Percentiles rank a stretch among this genome's conserved stretches.
These are phyloP conservation scores for Acromyrmex echinatior DNA, from an alignment of 1,140 invertebrate genomes.

Conservation along the genomic window DNA sequence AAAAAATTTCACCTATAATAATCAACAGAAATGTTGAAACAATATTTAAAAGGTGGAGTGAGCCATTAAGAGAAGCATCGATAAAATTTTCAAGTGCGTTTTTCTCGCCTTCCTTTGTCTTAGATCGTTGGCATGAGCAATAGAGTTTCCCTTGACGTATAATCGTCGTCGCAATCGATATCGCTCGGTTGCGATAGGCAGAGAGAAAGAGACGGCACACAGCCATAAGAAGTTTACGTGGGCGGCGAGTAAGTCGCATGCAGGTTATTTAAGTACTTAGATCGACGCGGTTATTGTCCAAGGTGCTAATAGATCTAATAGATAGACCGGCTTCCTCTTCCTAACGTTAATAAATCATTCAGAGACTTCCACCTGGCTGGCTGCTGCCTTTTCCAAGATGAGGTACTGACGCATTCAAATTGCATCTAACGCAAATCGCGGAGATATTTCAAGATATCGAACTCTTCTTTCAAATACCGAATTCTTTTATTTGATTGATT, in stretches of 20 bases:
- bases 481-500: neutral
- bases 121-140: conserved; percentile 16
- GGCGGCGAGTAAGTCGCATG: conserved; percentile 75
- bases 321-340: conserved; percentile 79
- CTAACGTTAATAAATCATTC: conserved; percentile 81
- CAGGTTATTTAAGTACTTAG: conserved; percentile 80
- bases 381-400: conserved; percentile 15
- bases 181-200: conserved; percentile 56
- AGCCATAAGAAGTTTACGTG: conserved; percentile 75
- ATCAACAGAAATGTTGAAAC: neutral
- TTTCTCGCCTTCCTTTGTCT: neutral
- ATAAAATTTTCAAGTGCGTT: conserved; percentile 16
- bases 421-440: neutral
- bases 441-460: neutral
- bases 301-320: conserved; percentile 80
- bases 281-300: conserved; percentile 79
- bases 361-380: conserved; percentile 56
- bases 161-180: conserved; percentile 75
- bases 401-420: neutral
- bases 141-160: conserved; percentile 38
- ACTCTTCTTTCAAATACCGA: neutral
- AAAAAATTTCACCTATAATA: neutral
- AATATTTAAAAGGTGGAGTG: neutral
- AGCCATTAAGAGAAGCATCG: neutral
- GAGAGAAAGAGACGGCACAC: conserved; percentile 23